Conservation (phyloP, 2,888 invertebrate genomes). For the Galeopsomyia nigrocyanea region DNA sequence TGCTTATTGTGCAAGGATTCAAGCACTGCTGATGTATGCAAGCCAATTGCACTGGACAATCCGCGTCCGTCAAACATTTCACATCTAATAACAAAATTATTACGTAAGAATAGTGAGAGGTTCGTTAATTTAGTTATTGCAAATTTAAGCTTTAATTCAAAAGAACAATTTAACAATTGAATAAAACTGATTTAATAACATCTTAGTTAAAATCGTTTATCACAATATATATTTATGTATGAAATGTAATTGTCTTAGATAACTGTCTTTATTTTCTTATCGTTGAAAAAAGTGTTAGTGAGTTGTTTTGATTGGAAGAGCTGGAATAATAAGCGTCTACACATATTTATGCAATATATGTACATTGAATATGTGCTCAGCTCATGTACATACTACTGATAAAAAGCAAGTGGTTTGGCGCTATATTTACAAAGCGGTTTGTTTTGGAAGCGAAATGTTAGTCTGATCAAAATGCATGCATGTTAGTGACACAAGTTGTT, state of each 20-base stretch:
- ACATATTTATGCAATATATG: background rate
- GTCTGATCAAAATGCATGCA: constrained; percentile 18
- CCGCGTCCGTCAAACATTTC: constrained; percentile 83
- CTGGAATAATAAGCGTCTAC: constrained; percentile 8
- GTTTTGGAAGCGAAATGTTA: constrained; percentile 32
- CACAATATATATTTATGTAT: background rate
- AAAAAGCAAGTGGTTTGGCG: constrained; percentile 27
- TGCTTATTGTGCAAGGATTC: constrained; percentile 83
- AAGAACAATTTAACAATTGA: too few species aligned
- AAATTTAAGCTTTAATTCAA: too few species aligned
- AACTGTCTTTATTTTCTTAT: constrained; percentile 13
- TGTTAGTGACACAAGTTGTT: constrained; percentile 19
- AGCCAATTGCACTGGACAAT: constrained; percentile 83
- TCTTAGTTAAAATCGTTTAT: background rate
- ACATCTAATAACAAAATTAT: constrained; percentile 73
- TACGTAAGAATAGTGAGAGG: constrained; percentile 40
- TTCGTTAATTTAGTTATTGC: too few species aligned
- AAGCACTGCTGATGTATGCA: constrained; percentile 85
- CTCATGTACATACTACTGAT: background rate
- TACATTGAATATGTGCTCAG: constrained; percentile 14
- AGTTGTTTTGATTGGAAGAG: constrained; percentile 9
- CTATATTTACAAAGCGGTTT: constrained; percentile 32
- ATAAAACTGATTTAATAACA: background rate
- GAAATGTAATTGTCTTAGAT: background rate
- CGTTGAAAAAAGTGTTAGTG: constrained; percentile 12